Evolutionary conservation across 2,113 vertebrate genomes (phyloP).

Genomic region (Polypterus bichir): DNA sequence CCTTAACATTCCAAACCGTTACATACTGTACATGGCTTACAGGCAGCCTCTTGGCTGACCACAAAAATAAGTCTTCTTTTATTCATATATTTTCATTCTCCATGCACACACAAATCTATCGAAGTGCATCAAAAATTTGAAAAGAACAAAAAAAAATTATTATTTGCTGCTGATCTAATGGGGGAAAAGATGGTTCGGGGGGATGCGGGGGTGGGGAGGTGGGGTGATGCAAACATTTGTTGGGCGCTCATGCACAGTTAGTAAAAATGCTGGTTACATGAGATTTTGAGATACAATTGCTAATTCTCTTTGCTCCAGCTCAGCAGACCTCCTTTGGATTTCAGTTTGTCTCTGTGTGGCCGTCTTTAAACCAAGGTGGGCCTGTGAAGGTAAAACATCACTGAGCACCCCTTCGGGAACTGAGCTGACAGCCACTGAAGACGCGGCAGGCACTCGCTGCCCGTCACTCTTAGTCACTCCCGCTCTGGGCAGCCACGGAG

Average conservation of each 20-base stretch:
- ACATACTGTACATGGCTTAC: constrained; percentile 32
- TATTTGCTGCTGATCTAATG: constrained; percentile 32
- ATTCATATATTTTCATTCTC: constrained; percentile 33
- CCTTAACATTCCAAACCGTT: constrained; percentile 45
- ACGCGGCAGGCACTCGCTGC: too few species aligned
- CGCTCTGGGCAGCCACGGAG: too few species aligned
- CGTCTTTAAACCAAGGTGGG: too few species aligned
- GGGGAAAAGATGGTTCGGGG: constrained; percentile 31
- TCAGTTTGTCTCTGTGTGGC: too few species aligned
- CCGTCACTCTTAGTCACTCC: too few species aligned
- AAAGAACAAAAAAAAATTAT: constrained; percentile 19
- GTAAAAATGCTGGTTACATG: constrained; percentile 22
- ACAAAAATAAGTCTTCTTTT: constrained; percentile 57
- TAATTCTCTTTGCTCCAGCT: constrained; percentile 21
- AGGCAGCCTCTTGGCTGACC: constrained; percentile 62
- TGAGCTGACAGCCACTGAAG: too few species aligned
- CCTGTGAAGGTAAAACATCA: too few species aligned
- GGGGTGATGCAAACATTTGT: constrained; percentile 30
- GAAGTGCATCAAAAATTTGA: constrained; percentile 36
- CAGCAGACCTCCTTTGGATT: too few species aligned
- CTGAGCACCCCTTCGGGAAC: too few species aligned
- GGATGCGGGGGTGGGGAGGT: constrained; percentile 37
- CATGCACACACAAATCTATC: constrained; percentile 52
- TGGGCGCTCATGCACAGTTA: constrained; percentile 36
- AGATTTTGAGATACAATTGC: constrained; percentile 33